Percentiles rank a stretch among this genome's conserved stretches.
phyloP scores from a whole-genome alignment of 2,113 vertebrate species.

The Phalacrocorax aristotelis region DNA sequence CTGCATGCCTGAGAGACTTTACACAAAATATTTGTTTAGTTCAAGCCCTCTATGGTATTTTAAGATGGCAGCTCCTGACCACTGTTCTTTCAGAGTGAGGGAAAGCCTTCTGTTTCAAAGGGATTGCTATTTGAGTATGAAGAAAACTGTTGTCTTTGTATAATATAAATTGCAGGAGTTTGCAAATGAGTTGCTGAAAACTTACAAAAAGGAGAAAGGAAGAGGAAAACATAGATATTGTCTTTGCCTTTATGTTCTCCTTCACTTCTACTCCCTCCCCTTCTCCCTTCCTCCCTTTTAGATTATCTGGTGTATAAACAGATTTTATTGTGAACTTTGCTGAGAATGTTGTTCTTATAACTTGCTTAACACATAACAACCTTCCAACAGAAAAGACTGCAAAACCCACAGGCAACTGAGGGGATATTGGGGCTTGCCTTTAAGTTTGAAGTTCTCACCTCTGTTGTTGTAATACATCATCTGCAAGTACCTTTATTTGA shows the following conservation, averaged over 20 bases:
- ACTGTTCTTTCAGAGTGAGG: background rate
- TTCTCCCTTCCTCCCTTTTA: background rate
- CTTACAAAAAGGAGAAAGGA: background rate
- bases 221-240: background rate
- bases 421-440: background rate
- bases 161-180: background rate
- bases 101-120: background rate
- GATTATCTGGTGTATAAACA: background rate
- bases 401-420: background rate
- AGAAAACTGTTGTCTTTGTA: background rate
- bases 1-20: background rate
- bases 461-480: background rate
- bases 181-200: background rate
- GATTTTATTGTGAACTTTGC: background rate
- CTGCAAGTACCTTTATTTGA: background rate
- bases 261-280: background rate
- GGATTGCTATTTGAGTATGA: background rate
- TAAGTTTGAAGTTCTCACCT: background rate
- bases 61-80: background rate
- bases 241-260: background rate
- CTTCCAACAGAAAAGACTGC: background rate
- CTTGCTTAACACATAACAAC: background rate
- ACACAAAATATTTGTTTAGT: background rate
- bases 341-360: background rate
- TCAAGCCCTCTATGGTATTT: background rate